A percentile compares a stretch with the other conserved stretches of the same genome.
phyloP scores from a whole-genome alignment of 2,797 vertebrate genomes.

The Tolypeutes matacus region DNA sequence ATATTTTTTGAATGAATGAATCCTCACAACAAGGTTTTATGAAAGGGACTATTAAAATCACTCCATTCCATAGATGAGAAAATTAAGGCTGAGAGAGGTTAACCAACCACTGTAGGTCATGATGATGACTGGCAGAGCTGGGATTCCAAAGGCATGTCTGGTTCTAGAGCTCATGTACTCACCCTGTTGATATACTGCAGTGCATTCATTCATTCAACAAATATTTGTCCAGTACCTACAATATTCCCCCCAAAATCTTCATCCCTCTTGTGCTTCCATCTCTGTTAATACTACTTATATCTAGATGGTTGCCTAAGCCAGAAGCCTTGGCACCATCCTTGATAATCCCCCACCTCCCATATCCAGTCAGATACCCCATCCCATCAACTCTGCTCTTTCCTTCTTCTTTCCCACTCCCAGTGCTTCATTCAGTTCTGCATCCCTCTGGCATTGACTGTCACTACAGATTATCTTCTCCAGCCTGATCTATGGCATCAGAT shows the following conservation, averaged over 20 bases:
- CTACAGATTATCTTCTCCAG: not conserved
- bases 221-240: not conserved
- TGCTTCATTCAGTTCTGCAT: rapidly evolving
- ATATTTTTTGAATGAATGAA: not conserved
- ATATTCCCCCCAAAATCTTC: not conserved
- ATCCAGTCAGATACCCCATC: rapidly evolving
- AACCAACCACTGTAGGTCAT: not conserved
- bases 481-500: not conserved
- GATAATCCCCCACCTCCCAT: not conserved
- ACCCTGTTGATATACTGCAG: not conserved
- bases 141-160: not conserved
- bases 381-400: not conserved
- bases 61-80: not conserved
- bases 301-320: not conserved
- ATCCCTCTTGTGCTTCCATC: not conserved
- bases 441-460: not conserved
- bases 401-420: not conserved
- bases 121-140: not conserved
- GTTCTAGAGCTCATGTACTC: not conserved
- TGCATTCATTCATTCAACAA: constrained; percentile 6
- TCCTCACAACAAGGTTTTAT: not conserved
- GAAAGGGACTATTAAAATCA: not conserved
- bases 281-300: not conserved
- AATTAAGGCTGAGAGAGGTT: not conserved
- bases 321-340: not conserved